Conservation (phyloP, 2,797 vertebrate genomes). For the Synaphobranchus kaupii region DNA sequence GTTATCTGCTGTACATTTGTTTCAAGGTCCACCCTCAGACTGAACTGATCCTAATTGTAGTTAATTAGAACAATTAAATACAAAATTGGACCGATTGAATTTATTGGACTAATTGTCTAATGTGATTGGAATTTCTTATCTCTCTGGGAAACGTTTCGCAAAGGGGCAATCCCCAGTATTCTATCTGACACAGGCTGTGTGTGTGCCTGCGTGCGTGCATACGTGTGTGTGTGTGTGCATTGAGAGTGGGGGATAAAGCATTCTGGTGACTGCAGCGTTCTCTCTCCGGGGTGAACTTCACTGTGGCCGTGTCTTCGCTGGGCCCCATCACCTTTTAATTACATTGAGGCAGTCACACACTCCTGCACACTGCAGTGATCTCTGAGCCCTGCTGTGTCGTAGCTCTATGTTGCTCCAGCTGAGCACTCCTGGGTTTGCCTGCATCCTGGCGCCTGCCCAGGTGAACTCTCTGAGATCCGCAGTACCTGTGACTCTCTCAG, state of each 20-base stretch:
- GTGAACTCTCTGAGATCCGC: background rate
- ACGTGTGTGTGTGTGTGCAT: background rate
- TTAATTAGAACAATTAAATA: slow-evolving; percentile 71
- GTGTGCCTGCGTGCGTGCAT: background rate
- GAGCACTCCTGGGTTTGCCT: background rate
- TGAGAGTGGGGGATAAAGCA: background rate
- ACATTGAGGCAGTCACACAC: background rate
- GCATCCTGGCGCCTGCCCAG: background rate
- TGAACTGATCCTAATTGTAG: slow-evolving; percentile 62
- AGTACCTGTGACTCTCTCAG: background rate
- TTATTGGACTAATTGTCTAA: slow-evolving; percentile 69
- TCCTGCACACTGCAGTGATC: background rate
- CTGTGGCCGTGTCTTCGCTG: background rate
- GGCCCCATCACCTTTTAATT: background rate
- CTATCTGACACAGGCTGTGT: background rate
- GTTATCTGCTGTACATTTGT: background rate
- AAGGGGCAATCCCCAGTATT: slow-evolving; percentile 29
- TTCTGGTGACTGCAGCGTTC: background rate
- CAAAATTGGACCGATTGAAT: slow-evolving; percentile 63
- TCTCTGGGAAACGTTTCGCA: slow-evolving; percentile 53
- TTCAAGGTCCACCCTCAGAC: slow-evolving; percentile 43
- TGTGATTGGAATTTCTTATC: slow-evolving; percentile 67
- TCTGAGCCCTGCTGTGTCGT: background rate
- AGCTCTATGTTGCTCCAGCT: background rate
- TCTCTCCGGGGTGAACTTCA: slow-evolving; percentile 6